Evolutionary conservation across 2,888 invertebrate genomes (phyloP), one percentile per base, ranked within the genome.

Genomic region (Thera obeliscata): DNA sequence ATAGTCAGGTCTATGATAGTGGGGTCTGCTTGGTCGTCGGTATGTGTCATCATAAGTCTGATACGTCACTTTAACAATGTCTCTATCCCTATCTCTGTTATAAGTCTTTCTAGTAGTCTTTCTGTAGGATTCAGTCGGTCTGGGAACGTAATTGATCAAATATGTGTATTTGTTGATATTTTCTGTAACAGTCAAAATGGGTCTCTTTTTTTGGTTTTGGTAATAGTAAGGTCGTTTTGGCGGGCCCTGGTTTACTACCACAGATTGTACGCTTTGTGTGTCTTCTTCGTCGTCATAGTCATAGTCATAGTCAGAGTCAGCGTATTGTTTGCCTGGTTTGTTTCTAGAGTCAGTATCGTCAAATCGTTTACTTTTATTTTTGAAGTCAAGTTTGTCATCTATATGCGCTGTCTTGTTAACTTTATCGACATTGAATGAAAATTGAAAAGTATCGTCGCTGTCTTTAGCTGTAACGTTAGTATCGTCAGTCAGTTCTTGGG

Each of bases 341-440:
- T 71, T 77, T 82, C 89, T 78, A 35, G 86, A 82, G 74, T 85
- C 79, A 66, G 79, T 73, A 75, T 91, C 85, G 35, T 87, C 89
- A 64, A 83, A 89, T 11, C 92, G 88, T 87, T 82, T 82, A 69
- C 83, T 91, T 82, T 93, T 93, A 69, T 93, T 90, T 78, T 85
- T 91, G 78, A 95, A 90, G 89, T 95, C 95, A 64, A 95, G 90
- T 93, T 95, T 95, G 83, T 95, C 95, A 75, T 94, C 94, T 57
- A 95, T 92, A 69, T 84, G 83, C 76, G 83, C 74, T 36, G 85
- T 86, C 60, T 74, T 75, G 63, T 81, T 80, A 56, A 72, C 61
- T 59, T 64, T 58, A 50, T 67, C 67, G 35, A 64, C 56, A 75
- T 69, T 77, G 78, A 72, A 81, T 69, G 75, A 78, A 63, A 81